phyloP scores from a whole-genome alignment of 2,113 vertebrate genomes.

The Nothoprocta pentlandii region DNA sequence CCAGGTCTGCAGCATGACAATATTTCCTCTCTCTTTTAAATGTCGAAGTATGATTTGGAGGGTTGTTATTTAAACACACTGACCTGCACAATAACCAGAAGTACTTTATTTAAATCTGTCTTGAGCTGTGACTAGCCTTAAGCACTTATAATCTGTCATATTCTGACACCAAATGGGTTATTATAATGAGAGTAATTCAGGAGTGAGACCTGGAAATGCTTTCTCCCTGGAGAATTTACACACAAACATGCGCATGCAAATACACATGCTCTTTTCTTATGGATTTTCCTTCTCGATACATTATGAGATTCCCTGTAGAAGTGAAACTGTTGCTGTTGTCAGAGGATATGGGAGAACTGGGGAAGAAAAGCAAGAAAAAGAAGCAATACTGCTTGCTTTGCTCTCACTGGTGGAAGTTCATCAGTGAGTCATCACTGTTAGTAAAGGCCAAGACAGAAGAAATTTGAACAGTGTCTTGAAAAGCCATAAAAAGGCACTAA shows the following conservation, averaged over 20 bases:
- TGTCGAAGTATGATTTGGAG: slow-evolving; percentile 58
- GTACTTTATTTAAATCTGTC: slow-evolving; percentile 66
- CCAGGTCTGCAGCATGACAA: slow-evolving; percentile 54
- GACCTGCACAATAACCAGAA: slow-evolving; percentile 68
- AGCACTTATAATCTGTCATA: slow-evolving; percentile 63
- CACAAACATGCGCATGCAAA: slow-evolving; percentile 30
- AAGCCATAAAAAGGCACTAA: not conserved
- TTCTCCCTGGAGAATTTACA: slow-evolving; percentile 59
- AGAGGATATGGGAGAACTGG: not conserved
- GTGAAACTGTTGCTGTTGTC: not conserved
- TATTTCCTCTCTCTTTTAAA: slow-evolving; percentile 64
- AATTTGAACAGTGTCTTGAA: not conserved
- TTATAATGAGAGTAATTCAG: slow-evolving; percentile 66
- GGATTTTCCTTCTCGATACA: slow-evolving; percentile 17
- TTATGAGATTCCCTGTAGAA: slow-evolving; percentile 26
- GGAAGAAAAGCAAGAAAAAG: not conserved
- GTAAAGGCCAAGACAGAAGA: not conserved
- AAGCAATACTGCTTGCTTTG: not conserved
- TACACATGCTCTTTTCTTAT: slow-evolving; percentile 20
- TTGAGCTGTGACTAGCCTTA: slow-evolving; percentile 55
- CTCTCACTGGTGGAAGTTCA: not conserved
- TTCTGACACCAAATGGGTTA: slow-evolving; percentile 61
- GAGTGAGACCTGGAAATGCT: slow-evolving; percentile 10
- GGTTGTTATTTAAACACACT: slow-evolving; percentile 66
- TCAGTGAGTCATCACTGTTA: not conserved